Evolutionary conservation across 2,797 vertebrate species (phyloP).

Genomic region (Brachyrhaphis roseni): DNA sequence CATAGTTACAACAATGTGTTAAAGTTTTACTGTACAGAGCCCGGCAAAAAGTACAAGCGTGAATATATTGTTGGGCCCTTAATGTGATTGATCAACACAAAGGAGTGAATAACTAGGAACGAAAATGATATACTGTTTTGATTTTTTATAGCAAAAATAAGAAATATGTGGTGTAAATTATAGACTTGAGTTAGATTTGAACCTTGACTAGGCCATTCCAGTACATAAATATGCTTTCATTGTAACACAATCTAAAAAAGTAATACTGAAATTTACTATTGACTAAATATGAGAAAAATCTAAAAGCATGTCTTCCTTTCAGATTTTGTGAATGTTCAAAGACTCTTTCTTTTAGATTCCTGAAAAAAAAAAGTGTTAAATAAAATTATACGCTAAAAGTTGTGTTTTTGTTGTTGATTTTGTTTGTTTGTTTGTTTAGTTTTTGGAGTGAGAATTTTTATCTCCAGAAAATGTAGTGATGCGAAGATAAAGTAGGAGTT

Average conservation of each 20-base stretch:
- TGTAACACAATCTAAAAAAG: not conserved
- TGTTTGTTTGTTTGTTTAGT: not conserved
- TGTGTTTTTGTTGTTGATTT: not conserved
- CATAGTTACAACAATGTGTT: constrained; percentile 5
- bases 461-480: constrained; percentile 3
- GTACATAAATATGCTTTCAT: not conserved
- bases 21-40: not conserved
- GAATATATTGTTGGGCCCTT: not conserved
- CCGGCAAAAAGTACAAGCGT: not conserved
- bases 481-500: constrained; percentile 13
- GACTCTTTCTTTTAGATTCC: not conserved
- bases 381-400: not conserved
- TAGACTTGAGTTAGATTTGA: not conserved
- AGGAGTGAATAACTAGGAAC: not conserved
- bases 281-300: not conserved
- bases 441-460: not conserved
- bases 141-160: not conserved
- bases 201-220: not conserved
- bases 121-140: not conserved
- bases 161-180: not conserved
- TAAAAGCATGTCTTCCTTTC: not conserved
- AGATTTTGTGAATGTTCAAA: not conserved
- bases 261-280: not conserved
- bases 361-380: not conserved
- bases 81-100: not conserved